Percentiles rank a stretch among this genome's conserved stretches.
Conservation (phyloP, 2,797 vertebrate species). For the Euthynnus affinis region DNA sequence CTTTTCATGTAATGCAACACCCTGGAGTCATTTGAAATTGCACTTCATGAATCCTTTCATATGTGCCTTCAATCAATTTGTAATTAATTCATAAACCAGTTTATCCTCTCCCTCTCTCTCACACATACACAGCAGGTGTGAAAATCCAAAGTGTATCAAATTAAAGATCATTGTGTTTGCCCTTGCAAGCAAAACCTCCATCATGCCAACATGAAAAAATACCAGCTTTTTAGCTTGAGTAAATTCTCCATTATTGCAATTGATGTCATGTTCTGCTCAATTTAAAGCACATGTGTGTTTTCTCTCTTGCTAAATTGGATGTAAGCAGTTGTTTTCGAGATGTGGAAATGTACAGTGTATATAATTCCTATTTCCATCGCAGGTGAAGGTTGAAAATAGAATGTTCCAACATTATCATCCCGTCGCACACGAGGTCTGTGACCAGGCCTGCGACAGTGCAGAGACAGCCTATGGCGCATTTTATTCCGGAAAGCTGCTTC, state of each 20-base stretch:
- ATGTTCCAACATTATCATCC: neutral
- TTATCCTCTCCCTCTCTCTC: neutral
- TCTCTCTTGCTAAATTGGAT: neutral
- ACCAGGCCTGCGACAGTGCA: constrained; percentile 1
- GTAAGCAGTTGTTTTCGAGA: neutral
- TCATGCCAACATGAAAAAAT: neutral
- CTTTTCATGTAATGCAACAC: neutral
- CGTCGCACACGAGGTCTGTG: neutral
- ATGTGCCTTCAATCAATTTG: neutral
- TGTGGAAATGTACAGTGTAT: neutral
- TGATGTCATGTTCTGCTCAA: neutral
- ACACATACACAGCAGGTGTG: neutral
- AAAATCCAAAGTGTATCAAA: neutral
- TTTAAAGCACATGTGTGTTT: neutral
- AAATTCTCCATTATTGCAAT: neutral
- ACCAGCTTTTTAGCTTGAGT: neutral
- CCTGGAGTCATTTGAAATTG: constrained; percentile 21
- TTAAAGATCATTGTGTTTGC: neutral
- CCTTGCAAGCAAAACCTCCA: too few species aligned
- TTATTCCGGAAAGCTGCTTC: constrained; percentile 34
- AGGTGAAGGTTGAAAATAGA: constrained; percentile 4
- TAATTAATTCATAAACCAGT: constrained; percentile 2
- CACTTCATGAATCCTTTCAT: constrained; percentile 25
- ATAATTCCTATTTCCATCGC: neutral
- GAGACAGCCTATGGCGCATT: constrained; percentile 16